These are phyloP conservation scores for Caenorhabditis japonica DNA, from an alignment of 2,888 invertebrate genomes.

Conservation along the genomic window DNA sequence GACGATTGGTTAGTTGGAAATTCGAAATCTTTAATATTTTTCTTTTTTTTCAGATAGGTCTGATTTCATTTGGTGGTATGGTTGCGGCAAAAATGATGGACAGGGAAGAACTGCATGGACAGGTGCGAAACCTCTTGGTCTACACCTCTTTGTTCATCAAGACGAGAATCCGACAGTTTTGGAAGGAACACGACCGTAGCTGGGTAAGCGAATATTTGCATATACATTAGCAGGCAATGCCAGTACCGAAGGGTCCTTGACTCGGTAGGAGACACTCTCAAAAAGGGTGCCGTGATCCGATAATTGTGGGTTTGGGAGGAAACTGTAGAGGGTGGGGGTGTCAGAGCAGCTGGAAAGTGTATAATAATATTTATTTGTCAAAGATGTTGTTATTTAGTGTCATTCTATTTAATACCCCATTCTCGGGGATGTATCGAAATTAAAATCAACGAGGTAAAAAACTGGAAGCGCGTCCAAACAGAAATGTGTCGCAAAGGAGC, in stretches of 20 bases:
- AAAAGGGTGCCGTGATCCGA: constrained; percentile 32
- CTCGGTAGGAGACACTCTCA: constrained; percentile 15
- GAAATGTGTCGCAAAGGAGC: too few species aligned
- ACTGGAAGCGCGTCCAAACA: too few species aligned
- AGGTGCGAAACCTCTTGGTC: constrained; percentile 50
- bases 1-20: constrained; percentile 52
- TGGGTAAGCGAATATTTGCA: constrained; percentile 60
- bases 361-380: constrained; percentile 12
- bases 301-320: constrained; percentile 48
- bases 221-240: constrained; percentile 39
- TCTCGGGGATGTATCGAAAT: too few species aligned
- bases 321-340: constrained; percentile 6
- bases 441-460: too few species aligned
- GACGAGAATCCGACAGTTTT: constrained; percentile 53
- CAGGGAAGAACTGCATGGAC: constrained; percentile 26
- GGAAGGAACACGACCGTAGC: constrained; percentile 54
- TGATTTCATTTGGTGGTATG: constrained; percentile 62
- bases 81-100: constrained; percentile 42
- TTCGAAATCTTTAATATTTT: not conserved
- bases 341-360: constrained; percentile 1
- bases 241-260: constrained; percentile 25
- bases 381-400: too few species aligned
- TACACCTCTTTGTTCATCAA: constrained; percentile 63
- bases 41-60: constrained; percentile 50
- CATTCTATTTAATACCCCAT: too few species aligned